Evolutionary conservation across 2,797 vertebrate species (phyloP).

Genomic region (Falco cherrug): DNA sequence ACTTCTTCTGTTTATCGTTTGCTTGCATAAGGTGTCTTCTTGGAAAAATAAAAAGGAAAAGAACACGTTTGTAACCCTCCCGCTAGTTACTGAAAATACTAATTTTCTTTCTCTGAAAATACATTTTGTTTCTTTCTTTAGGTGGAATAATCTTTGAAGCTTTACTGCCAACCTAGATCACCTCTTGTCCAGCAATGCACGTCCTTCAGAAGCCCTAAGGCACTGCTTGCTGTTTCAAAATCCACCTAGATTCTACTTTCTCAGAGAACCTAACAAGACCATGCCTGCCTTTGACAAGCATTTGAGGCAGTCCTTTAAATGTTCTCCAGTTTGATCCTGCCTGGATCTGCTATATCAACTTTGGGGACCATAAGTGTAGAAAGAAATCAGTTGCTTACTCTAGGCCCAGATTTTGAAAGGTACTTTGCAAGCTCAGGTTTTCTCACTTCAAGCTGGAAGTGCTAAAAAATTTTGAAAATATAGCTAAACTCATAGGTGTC

Average conservation of each 20-base stretch:
- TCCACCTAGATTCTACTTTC: not conserved
- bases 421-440: not conserved
- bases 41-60: slow-evolving; percentile 60
- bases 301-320: not conserved
- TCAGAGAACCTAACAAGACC: not conserved
- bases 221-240: not conserved
- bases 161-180: not conserved
- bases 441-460: not conserved
- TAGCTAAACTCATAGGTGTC: not conserved
- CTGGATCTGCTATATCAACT: not conserved
- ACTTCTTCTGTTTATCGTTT: slow-evolving; percentile 68
- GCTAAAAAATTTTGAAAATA: not conserved
- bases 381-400: not conserved
- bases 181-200: not conserved
- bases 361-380: not conserved
- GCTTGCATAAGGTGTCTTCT: slow-evolving; percentile 78
- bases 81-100: not conserved
- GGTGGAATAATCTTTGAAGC: not conserved
- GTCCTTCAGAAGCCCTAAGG: not conserved
- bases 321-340: not conserved
- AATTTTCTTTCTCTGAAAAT: not conserved
- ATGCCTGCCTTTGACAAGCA: not conserved
- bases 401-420: not conserved
- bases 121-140: not conserved
- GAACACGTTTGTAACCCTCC: not conserved